Base-by-base conservation (phyloP, 2,888 invertebrate genomes). In the Cetonia aurata region DNA sequence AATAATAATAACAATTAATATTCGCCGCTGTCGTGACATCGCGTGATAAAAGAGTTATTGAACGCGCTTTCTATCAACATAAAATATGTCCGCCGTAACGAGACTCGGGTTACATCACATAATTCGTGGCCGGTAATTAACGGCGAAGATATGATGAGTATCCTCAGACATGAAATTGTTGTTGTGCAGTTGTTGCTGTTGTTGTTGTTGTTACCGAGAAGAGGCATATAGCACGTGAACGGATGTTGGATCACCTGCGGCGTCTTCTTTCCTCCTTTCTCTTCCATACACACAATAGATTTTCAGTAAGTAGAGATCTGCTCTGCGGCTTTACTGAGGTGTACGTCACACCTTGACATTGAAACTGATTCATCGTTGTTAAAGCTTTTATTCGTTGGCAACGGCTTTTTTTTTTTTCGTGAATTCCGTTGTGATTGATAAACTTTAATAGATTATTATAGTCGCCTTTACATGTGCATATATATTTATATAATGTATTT, bases 81-180 rank as follows among this genome's bases (percentile, higher is more conserved):
- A 81, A 83, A 80, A 75, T 79, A 80, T 76, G 75, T 76, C 78
- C 75, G 73, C 73, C 69, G 78, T 80, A 81, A 80, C 79, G 79
- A 80, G 80, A 79, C 76, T 80, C 80, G 77, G 77, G 78, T 81
- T 80, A 79, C 80, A 79, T 80, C 81, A 80, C 79, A 81, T 83
- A 80, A 79, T 82, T 81, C 80, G 80, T 79, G 76, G 74, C 56
- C 76, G 77, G 80, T 82, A 83, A 83, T 83, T 83, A 83, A 83
- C 78, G 77, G 76, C 76, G 76, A 71, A 77, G 74, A 76, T 75
- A 75, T 75, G 75, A 76, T 72, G 75, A 75, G 75, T 75, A 76
- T 75, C 75, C 67, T 75, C 74, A 71, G 76, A 75, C 73, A 75
- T 72, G 75, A 75, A 73, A 76, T 73, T 74, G 74, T 72, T 71